phyloP scores from a whole-genome alignment of 2,797 vertebrate genomes.

The Siniperca obscura region DNA sequence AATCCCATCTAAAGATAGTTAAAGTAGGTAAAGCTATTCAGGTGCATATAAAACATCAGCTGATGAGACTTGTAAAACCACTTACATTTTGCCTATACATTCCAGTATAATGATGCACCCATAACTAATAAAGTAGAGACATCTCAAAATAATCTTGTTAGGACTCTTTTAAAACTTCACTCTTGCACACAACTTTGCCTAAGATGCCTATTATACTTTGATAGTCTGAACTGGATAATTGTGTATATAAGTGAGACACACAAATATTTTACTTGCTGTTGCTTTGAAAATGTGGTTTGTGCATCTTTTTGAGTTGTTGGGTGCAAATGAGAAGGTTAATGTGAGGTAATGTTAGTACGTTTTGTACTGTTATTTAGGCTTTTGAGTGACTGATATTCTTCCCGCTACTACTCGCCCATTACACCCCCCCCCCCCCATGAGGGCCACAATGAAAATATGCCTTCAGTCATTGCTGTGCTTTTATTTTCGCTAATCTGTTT shows the following conservation, averaged over 20 bases:
- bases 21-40: background rate
- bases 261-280: background rate
- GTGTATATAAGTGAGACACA: background rate
- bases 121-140: background rate
- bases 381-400: background rate
- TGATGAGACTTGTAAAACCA: background rate
- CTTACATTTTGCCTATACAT: background rate
- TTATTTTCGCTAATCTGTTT: conserved; percentile 43
- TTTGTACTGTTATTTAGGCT: background rate
- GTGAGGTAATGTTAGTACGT: background rate
- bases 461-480: conserved; percentile 20
- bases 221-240: background rate
- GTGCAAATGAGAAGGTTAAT: background rate
- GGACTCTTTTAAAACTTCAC: background rate
- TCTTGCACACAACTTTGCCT: too few species aligned
- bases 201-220: background rate
- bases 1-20: background rate
- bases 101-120: background rate
- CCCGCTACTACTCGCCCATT: background rate
- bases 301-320: background rate
- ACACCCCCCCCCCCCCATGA: background rate
- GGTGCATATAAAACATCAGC: background rate
- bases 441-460: conserved; percentile 31
- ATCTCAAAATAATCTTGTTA: background rate
- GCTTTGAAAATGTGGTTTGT: background rate